Evolutionary conservation across 1,140 invertebrate genomes (phyloP), one percentile per base, ranked within the genome.

Genomic region (Oscheius sp.): DNA sequence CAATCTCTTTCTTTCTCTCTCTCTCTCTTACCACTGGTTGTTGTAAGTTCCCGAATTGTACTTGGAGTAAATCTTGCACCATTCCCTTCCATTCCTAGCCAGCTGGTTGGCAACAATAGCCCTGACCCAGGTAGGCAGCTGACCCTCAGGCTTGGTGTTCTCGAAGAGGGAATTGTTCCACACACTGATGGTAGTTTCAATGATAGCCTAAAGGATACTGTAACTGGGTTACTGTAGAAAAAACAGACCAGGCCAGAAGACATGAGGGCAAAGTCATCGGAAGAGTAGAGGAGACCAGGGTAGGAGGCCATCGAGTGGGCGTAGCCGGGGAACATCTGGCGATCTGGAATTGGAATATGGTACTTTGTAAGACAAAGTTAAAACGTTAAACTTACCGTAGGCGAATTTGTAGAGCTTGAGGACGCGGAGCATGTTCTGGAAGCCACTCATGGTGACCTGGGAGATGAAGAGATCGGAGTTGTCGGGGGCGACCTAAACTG

Each of bases 341-440:
- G 55, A 36, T 78, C 78, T 77, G 49, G 35, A 74, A 31, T n/a
- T 3, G 0, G 36, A 15, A 61, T 65, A 42, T 18, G 1, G n/a
- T 10, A 3, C 23, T 26, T 66, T 64, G 3, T 29, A 23, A 70
- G 34, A 36, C 13, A 13, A 61, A 65, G 7, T 38, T 20, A 36
- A 52, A 78, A 62, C 26, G 29, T 23, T 0, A 3, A n/a, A 64
- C 72, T 75, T 68, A 85, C 84, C 81, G 80, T 90, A 93, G 74
- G 89, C 89, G 67, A 95, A 90, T 78, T 91, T 91, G 85, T 96
- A 96, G 71, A 90, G 90, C 85, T 97, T 97, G 79, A 94, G 87
- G 20, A 96, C 89, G 76, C 93, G 88, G 59, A 94, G 86, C 93
- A 97, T 95, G 77, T 89, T 90, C 28, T 89, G 88, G 80, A 93